Percentiles rank a stretch among this genome's conserved stretches.
Conservation (phyloP, 2,888 invertebrate species). For the Lasiommata megera region DNA sequence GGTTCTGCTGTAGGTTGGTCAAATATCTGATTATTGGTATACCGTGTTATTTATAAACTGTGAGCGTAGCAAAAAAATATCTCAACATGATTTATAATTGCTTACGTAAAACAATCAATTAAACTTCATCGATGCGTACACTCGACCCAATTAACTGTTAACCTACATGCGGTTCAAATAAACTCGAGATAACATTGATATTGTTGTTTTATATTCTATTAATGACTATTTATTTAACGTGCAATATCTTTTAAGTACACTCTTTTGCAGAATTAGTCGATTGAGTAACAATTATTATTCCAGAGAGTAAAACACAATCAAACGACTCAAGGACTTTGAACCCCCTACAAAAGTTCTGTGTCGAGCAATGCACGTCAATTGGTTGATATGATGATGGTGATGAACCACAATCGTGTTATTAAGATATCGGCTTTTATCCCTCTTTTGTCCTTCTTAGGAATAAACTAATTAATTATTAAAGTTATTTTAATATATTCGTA, state of each 20-base stretch:
- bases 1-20: background rate
- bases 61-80: constrained; percentile 17
- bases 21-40: background rate
- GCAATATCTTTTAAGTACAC: constrained; percentile 14
- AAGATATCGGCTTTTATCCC: no score
- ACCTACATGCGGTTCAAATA: constrained; percentile 60
- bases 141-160: constrained; percentile 69
- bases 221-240: constrained; percentile 47
- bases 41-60: constrained; percentile 20
- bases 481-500: no score
- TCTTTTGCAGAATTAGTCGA: background rate
- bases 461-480: no score
- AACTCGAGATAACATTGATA: constrained; percentile 61
- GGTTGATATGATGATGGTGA: no score
- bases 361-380: no score
- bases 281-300: no score
- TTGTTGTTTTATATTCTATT: constrained; percentile 55
- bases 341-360: no score
- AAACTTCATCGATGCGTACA: constrained; percentile 46
- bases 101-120: constrained; percentile 45
- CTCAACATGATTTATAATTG: constrained; percentile 21
- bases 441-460: no score
- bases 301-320: no score
- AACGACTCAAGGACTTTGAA: no score
- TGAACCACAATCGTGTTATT: no score